Evolutionary conservation across 2,797 vertebrate species (phyloP).

Genomic region (Alcedo quadribrachys): DNA sequence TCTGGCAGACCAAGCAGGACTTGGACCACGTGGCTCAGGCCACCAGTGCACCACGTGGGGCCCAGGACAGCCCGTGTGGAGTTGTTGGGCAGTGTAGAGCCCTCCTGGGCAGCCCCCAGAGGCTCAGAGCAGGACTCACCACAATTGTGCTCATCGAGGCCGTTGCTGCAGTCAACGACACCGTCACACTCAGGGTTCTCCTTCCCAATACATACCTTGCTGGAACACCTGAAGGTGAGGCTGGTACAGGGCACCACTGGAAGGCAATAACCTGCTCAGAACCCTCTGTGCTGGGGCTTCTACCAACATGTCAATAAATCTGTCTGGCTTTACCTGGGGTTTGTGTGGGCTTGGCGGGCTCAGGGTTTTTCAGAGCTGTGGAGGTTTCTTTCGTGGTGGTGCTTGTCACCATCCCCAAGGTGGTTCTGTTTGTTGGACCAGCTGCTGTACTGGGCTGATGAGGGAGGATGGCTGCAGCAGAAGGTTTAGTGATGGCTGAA

Average conservation of each 20-base stretch:
- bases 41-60: background rate
- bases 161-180: slow-evolving; percentile 83
- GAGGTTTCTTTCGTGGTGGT: background rate
- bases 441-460: background rate
- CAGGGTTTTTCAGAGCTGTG: background rate
- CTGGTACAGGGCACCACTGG: slow-evolving; percentile 80
- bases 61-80: background rate
- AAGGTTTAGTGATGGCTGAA: background rate
- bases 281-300: background rate
- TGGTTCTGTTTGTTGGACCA: background rate
- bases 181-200: slow-evolving; percentile 90
- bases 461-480: background rate
- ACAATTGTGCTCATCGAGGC: slow-evolving; percentile 85
- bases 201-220: slow-evolving; percentile 84
- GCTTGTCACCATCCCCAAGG: background rate
- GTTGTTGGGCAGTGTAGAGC: background rate
- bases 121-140: slow-evolving; percentile 69
- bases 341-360: slow-evolving; percentile 33
- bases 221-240: slow-evolving; percentile 84
- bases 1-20: background rate
- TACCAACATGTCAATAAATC: background rate
- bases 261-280: slow-evolving; percentile 24
- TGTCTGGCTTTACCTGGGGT: slow-evolving; percentile 75
- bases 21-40: background rate
- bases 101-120: background rate